These are phyloP conservation scores for Dendrocincla fuliginosa DNA, from an alignment of 2,797 vertebrate genomes.

Conservation along the genomic window DNA sequence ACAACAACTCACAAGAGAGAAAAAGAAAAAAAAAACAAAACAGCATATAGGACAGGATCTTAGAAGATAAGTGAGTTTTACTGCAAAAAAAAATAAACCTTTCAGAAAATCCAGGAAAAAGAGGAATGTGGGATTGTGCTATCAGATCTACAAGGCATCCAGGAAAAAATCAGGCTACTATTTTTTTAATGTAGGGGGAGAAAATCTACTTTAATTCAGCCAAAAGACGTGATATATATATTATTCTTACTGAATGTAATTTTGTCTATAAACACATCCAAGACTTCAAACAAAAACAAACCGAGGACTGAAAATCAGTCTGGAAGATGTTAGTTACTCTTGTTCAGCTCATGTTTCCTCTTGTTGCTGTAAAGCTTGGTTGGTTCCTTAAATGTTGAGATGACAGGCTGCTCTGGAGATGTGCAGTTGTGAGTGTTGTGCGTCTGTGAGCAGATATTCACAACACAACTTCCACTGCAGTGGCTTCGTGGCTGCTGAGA, in stretches of 20 bases:
- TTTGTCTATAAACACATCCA: background rate
- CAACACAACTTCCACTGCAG: background rate
- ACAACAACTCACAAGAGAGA: background rate
- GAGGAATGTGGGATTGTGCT: background rate
- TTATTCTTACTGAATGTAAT: background rate
- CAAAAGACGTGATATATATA: background rate
- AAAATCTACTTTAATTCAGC: background rate
- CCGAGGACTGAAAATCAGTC: background rate
- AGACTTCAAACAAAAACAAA: conserved; percentile 9
- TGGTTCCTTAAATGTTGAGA: background rate
- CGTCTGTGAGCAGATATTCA: background rate
- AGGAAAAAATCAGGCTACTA: background rate
- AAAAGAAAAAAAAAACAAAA: no score
- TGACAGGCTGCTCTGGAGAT: background rate
- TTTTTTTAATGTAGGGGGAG: background rate
- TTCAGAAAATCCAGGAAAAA: background rate
- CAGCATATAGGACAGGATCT: background rate
- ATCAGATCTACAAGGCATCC: background rate
- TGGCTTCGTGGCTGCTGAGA: background rate
- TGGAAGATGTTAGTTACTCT: background rate
- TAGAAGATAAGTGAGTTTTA: background rate
- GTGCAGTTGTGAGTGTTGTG: background rate
- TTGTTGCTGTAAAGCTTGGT: conserved; percentile 40
- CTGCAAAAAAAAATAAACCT: background rate
- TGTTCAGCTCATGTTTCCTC: conserved; percentile 1